These are phyloP conservation scores for Ormyrus pomaceus DNA, from an alignment of 2,888 invertebrate species.

Conservation along the genomic window DNA sequence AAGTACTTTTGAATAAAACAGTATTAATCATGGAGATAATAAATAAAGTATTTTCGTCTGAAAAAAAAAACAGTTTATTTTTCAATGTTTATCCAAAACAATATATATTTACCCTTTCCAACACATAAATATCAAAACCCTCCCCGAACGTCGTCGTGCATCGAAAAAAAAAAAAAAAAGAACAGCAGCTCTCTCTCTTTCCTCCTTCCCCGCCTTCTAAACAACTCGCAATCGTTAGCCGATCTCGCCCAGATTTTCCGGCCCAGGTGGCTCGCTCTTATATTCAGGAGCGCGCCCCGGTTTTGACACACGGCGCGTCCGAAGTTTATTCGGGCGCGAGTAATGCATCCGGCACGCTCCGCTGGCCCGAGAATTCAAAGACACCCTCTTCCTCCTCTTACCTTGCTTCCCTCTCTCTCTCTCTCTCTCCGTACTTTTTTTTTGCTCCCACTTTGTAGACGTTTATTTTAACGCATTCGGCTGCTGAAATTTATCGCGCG, in stretches of 20 bases:
- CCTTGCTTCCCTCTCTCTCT: not conserved
- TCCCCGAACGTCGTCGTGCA: not conserved
- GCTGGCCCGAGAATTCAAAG: constrained; percentile 73
- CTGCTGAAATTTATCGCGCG: not conserved
- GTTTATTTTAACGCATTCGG: not conserved
- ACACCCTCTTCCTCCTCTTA: constrained; percentile 54
- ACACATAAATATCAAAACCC: not conserved
- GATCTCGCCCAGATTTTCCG: constrained; percentile 33
- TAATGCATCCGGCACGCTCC: constrained; percentile 69
- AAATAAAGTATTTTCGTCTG: too few species aligned
- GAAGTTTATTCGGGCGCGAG: constrained; percentile 63
- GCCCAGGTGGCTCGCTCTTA: constrained; percentile 9
- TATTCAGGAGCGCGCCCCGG: constrained; percentile 28
- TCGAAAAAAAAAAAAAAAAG: not conserved
- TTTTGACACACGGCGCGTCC: constrained; percentile 59
- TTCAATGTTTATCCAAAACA: too few species aligned
- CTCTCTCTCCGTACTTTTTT: not conserved
- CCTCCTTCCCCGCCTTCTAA: not conserved
- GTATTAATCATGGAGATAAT: too few species aligned
- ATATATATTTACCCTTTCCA: not conserved
- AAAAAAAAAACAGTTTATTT: too few species aligned
- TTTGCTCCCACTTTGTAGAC: not conserved
- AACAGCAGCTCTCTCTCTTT: not conserved
- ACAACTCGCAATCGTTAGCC: not conserved
- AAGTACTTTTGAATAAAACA: not conserved